These are phyloP conservation scores for Chaenocephalus aceratus DNA, from an alignment of 2,113 vertebrate species.

Conservation along the genomic window DNA sequence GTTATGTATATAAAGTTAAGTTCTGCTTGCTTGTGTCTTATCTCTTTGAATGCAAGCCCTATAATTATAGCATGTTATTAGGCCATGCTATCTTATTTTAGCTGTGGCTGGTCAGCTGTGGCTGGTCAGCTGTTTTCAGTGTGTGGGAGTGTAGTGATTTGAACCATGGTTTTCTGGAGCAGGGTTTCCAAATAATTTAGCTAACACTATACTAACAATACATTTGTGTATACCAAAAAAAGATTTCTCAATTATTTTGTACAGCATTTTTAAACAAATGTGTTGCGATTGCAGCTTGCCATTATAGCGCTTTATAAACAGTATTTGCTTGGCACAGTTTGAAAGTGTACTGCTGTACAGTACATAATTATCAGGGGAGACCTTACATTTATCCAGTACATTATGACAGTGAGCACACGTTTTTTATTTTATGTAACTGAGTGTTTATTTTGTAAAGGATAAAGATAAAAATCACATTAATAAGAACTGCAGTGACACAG, in stretches of 20 bases:
- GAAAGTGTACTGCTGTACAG: not conserved
- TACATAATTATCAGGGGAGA: not conserved
- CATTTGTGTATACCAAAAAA: not conserved
- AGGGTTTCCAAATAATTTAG: not conserved
- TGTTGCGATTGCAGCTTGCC: not conserved
- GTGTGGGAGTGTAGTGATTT: conserved; percentile 29
- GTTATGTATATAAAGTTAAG: not conserved
- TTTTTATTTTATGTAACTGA: not conserved
- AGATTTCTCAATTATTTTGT: not conserved
- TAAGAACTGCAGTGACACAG: conserved; percentile 11
- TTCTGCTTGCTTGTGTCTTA: conserved; percentile 23
- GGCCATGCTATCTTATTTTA: conserved; percentile 45
- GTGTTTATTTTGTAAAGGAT: not conserved
- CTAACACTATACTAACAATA: not conserved
- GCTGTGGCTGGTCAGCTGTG: conserved; percentile 50
- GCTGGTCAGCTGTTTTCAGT: conserved; percentile 51
- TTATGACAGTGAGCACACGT: conserved; percentile 5
- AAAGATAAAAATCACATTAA: not conserved
- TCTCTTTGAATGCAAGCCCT: conserved; percentile 32
- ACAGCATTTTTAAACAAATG: not conserved
- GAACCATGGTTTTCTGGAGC: conserved; percentile 34
- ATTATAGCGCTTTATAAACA: not conserved
- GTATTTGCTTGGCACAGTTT: not conserved
- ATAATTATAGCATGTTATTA: conserved; percentile 52
- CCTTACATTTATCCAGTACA: not conserved